Evolutionary conservation across 2,113 vertebrate genomes (phyloP), one percentile per base, ranked within the genome.

Genomic region (Hippocampus mohnikei): DNA sequence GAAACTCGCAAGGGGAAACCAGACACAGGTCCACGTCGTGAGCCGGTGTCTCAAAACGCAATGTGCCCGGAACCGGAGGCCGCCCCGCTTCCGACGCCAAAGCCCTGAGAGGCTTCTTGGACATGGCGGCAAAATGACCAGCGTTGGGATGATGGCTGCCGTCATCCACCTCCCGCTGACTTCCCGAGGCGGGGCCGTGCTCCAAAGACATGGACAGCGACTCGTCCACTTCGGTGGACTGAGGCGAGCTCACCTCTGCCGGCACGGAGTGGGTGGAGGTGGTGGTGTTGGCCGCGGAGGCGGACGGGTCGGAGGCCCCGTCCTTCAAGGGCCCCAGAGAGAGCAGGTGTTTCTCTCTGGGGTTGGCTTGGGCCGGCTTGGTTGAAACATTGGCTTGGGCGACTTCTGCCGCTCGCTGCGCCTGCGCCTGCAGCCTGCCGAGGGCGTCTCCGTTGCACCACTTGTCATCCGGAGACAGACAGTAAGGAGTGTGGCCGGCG

Each of bases 201-300:
- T 99, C 96, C 0, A 96, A 95, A 58, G 97, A 98, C 66, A 95
- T 94, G 0, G 96, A 98, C 3, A 98, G 89, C 0, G 96, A 98
- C 76, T 98, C 94, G 0, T 98, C 96, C 42, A 98, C 95, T 83
- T 99, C 97, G 0, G 97, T 99, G 69, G 96, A 99, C 78, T 98
- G 97, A 0, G 96, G 97, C 0, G 97, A 98, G n/a, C 96, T 94
- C 72, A 97, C 94, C 82, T 98, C 96, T 0, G 97, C 97, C 0
- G 95, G 96, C 86, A 98, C 88, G 0, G 96, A 98, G 79, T 91
- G 89, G 15, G 89, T 90, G 1, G 89, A 89, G 18, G 88, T 89
- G 50, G 75, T 79, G 6, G 84, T 90, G 68, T 81, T 87, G 48
- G 87, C 62, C 20, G 94, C 46, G 0, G 95, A 95, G 0, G 94